Base-by-base conservation (phyloP, 1,140 invertebrate genomes). In the Rhynchophorus ferrugineus region DNA sequence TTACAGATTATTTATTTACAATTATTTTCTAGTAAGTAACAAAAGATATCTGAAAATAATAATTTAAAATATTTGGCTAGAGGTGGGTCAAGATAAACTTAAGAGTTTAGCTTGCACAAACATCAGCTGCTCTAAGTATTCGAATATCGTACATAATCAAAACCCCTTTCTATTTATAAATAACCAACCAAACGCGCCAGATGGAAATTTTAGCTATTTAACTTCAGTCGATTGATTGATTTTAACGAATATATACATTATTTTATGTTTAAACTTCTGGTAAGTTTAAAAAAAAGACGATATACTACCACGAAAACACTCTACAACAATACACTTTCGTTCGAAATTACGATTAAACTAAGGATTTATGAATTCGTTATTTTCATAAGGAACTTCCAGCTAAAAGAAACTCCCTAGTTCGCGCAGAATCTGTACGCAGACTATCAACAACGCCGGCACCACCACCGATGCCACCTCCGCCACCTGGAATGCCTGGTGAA, bases 401-500 rank as follows among this genome's bases (percentile, higher is more conserved):
- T 2, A 60, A 55, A 53, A 47, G 63, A 38, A 65, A 68, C 47
- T 58, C 58, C 3, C 20, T 68, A 18, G 58, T 64, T 11, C 48
- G 65, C 8, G 60, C 61, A 21, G 64, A 68, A 33, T 62, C 46
- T 59, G 61, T 61, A 70, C 72, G 58, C 67, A 66, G 63, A 63
- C 66, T 66, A 6, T 60, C 57, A n/a, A 55, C 54, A 7, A 53
- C 59, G 3, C 81, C 82, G 1, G 76, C 81, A 3, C 75, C 84
- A 36, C 83, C 83, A 44, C 81, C 83, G 43, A 83, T 84, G 56
- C 78, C 85, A 48, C 84, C 84, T 29, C 83, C 84, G n/a, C 79
- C 80, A 6, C 83, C 84, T 11, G 69, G 52, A 44, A 84, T 85
- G 57, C 67, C 62, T 18, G 61, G 73, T 53, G 56, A 46, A 55